Evolutionary conservation across 2,797 vertebrate species (phyloP).

Genomic region (Poliocrania exsul): DNA sequence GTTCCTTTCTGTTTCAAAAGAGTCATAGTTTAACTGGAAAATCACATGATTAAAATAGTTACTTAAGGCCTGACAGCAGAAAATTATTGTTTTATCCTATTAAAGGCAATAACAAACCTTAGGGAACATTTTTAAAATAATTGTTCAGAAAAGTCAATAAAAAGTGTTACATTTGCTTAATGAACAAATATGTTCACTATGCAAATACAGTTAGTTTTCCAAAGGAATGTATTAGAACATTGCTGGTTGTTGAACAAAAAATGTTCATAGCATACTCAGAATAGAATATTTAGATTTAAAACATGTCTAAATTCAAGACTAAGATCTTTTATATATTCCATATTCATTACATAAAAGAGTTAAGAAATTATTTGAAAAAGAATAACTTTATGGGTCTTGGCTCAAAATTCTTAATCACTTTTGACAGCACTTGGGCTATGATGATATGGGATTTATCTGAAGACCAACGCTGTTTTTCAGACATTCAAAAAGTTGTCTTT

Average conservation of each 20-base stretch:
- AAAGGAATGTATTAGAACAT: background rate
- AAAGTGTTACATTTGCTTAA: background rate
- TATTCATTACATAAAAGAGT: background rate
- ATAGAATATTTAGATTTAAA: background rate
- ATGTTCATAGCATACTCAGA: background rate
- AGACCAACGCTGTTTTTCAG: background rate
- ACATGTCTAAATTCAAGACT: background rate
- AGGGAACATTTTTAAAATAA: background rate
- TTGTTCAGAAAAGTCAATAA: background rate
- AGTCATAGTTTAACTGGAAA: conserved; percentile 58
- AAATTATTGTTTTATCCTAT: background rate
- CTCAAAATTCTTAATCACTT: background rate
- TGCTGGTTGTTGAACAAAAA: background rate
- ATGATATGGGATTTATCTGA: background rate
- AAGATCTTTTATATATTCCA: background rate
- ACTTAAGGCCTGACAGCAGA: background rate
- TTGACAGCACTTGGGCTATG: background rate
- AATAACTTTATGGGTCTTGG: background rate
- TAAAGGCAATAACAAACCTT: background rate
- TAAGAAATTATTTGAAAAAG: background rate
- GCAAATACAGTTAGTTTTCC: background rate
- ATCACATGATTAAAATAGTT: conserved; percentile 59
- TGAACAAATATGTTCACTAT: background rate
- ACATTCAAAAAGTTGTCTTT: conserved; percentile 1
- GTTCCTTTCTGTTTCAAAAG: conserved; percentile 55